Evolutionary conservation across 53 echinoderm and acorn worm genomes (phyloP).

Genomic region (Hippasteria phrygiana): DNA sequence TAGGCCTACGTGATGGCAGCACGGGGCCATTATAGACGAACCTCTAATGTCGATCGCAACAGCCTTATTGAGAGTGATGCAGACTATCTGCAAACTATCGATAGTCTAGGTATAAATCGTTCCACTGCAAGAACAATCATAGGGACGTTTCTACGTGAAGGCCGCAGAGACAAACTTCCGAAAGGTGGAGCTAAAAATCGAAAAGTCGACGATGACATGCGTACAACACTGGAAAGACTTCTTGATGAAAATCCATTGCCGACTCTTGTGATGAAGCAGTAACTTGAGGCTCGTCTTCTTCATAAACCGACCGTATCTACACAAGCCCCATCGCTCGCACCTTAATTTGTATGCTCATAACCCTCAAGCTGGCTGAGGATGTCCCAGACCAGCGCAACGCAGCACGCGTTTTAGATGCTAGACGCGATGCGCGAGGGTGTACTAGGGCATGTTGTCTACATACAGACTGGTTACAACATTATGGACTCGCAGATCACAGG

Average conservation of each 20-base stretch:
- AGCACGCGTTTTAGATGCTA: not conserved
- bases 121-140: conserved; percentile 52
- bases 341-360: no score
- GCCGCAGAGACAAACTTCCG: conserved; percentile 36
- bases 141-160: conserved; percentile 16
- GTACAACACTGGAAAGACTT: not conserved
- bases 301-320: no score
- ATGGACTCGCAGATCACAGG: not conserved
- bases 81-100: conserved; percentile 30
- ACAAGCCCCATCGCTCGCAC: no score
- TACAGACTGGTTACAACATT: no score
- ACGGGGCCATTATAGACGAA: conserved; percentile 21
- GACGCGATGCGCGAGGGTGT: no score
- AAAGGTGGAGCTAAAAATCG: conserved; percentile 26
- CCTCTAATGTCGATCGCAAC: conserved; percentile 21
- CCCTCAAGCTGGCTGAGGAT: conserved; percentile 30
- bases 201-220: conserved; percentile 65
- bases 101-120: conserved; percentile 28
- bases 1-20: no score
- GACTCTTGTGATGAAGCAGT: no score
- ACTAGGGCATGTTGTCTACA: no score
- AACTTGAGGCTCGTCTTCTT: no score
- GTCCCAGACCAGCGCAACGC: not conserved
- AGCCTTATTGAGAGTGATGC: conserved; percentile 37
- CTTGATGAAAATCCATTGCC: conserved; percentile 4